Evolutionary conservation across 2,113 vertebrate genomes (phyloP).

Genomic region (Atlantisia rogersi): DNA sequence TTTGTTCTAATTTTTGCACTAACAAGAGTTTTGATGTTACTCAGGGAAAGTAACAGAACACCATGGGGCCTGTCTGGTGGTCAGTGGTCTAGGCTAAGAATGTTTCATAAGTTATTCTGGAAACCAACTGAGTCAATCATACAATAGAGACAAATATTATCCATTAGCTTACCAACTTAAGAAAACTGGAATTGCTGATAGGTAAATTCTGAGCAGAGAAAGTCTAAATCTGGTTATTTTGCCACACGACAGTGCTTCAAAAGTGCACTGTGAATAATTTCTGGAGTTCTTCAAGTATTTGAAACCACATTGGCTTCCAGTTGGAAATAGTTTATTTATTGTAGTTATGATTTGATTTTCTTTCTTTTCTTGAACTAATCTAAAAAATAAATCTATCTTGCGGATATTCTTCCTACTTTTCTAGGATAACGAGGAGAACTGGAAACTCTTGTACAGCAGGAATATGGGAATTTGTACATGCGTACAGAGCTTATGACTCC

Average conservation of each 20-base stretch:
- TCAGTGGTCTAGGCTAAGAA: rapidly evolving
- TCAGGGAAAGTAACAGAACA: neutral
- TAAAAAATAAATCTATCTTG: neutral
- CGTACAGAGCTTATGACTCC: neutral
- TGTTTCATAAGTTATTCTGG: neutral
- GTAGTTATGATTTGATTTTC: neutral
- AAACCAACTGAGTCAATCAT: neutral
- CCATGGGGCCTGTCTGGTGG: neutral
- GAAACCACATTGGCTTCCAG: neutral
- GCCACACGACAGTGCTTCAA: neutral
- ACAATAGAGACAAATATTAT: neutral
- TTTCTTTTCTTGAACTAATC: neutral
- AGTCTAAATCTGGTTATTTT: neutral
- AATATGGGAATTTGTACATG: neutral
- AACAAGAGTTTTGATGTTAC: neutral
- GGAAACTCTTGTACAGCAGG: neutral
- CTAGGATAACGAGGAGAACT: neutral
- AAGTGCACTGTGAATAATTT: neutral
- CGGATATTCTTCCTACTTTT: neutral
- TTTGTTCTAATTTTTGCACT: neutral
- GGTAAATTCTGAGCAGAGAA: neutral
- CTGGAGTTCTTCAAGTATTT: neutral
- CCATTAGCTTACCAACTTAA: neutral
- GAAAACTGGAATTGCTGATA: neutral
- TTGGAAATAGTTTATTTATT: neutral